Conservation (phyloP, 2,797 vertebrate species). For the Pipistrellus kuhlii region DNA sequence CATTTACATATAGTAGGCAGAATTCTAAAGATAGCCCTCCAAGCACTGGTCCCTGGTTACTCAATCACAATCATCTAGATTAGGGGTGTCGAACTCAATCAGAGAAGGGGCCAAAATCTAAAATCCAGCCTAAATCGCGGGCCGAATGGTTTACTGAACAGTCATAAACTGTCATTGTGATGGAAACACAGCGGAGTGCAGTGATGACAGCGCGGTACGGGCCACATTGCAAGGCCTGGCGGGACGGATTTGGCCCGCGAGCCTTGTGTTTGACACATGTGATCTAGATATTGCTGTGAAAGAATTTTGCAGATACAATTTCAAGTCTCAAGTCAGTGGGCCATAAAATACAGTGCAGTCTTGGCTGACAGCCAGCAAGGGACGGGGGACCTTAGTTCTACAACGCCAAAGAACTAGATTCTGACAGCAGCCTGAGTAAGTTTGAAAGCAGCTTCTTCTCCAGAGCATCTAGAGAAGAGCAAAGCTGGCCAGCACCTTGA, state of each 20-base stretch:
- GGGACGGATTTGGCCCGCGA: no score
- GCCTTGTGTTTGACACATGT: no score
- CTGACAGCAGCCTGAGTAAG: not conserved
- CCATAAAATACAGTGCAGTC: not conserved
- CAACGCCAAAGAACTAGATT: not conserved
- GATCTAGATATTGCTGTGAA: not conserved
- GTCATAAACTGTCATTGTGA: no score
- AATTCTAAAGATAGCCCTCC: not conserved
- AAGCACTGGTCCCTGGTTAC: not conserved
- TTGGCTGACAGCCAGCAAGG: not conserved
- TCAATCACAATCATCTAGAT: not conserved
- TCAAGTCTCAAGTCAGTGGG: not conserved
- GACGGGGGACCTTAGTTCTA: not conserved
- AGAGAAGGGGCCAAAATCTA: no score
- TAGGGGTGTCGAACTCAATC: no score
- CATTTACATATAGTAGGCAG: not conserved
- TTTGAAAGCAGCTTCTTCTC: not conserved
- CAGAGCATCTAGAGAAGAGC: not conserved
- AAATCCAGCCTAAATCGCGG: no score
- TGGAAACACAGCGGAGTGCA: no score
- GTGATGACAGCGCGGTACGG: no score
- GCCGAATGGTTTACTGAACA: no score
- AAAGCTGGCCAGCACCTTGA: not conserved
- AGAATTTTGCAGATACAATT: not conserved
- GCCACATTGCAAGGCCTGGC: no score